Evolutionary conservation across 2,113 vertebrate species (phyloP).

Genomic region (Garra rufa): DNA sequence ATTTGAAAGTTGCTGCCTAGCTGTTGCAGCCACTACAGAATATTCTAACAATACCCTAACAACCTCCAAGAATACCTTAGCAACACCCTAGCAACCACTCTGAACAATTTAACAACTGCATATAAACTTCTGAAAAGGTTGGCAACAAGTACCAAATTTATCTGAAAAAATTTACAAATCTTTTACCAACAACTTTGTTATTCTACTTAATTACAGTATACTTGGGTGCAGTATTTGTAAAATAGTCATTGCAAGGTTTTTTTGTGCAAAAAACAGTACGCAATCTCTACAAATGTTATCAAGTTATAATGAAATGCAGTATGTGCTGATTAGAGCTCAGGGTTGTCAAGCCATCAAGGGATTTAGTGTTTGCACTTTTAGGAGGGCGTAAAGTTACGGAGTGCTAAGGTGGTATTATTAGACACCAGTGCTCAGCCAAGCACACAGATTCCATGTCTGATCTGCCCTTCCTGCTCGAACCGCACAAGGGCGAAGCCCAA

Average conservation of each 20-base stretch:
- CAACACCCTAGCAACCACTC: neutral
- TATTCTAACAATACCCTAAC: neutral
- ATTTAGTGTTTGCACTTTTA: slow-evolving; percentile 23
- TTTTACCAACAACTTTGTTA: neutral
- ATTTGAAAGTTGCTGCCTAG: neutral
- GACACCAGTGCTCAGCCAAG: slow-evolving; percentile 33
- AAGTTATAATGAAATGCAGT: neutral
- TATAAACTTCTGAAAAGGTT: neutral
- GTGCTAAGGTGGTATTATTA: slow-evolving; percentile 50
- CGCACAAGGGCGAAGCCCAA: slow-evolving; percentile 53
- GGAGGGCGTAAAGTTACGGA: slow-evolving; percentile 39
- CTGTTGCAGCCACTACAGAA: too few species aligned
- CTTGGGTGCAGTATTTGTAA: neutral
- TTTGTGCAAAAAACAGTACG: neutral
- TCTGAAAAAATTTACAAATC: neutral
- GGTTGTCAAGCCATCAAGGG: neutral
- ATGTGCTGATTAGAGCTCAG: slow-evolving; percentile 18
- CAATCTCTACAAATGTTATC: neutral
- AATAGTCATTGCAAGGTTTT: neutral
- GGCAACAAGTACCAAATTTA: neutral
- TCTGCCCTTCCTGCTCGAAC: slow-evolving; percentile 51
- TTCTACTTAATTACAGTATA: neutral
- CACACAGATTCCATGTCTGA: slow-evolving; percentile 45
- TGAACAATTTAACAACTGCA: too few species aligned
- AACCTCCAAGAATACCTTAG: neutral